Percentiles rank a stretch among this genome's conserved stretches.
Evolutionary conservation across 2,888 invertebrate genomes (phyloP).

Genomic region (Periphyllus acericola): DNA sequence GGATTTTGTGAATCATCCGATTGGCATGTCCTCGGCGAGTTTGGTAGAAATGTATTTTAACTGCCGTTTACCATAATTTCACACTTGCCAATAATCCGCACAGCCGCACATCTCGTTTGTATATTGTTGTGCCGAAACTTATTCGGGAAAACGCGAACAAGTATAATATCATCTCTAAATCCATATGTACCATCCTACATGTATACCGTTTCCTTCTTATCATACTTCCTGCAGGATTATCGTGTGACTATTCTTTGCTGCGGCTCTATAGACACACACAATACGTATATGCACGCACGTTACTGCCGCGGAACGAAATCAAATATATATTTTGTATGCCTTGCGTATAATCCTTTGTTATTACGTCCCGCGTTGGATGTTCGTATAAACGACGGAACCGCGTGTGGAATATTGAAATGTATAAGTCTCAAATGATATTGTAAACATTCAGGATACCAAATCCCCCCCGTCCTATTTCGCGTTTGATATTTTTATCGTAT

Average conservation of each 20-base stretch:
- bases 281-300: neutral
- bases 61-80: too few relatives aligned
- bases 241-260: neutral
- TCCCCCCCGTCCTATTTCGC: neutral
- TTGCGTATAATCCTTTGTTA: slow-evolving; percentile 11
- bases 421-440: slow-evolving; percentile 4
- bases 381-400: neutral
- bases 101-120: too few relatives aligned
- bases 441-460: neutral
- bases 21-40: too few relatives aligned
- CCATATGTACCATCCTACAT: neutral
- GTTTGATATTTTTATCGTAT: neutral
- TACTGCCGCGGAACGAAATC: neutral
- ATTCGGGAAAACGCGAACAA: too few relatives aligned
- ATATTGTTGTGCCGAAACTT: too few relatives aligned
- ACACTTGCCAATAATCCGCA: too few relatives aligned
- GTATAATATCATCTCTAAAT: neutral
- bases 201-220: too few relatives aligned
- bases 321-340: too few relatives aligned
- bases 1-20: too few relatives aligned
- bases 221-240: too few relatives aligned
- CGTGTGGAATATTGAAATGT: neutral
- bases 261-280: neutral
- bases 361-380: neutral
- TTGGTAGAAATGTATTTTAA: too few relatives aligned